A percentile compares a stretch with the other conserved stretches of the same genome.
Conservation (phyloP, 2,113 vertebrate genomes). For the Canis aureus region DNA sequence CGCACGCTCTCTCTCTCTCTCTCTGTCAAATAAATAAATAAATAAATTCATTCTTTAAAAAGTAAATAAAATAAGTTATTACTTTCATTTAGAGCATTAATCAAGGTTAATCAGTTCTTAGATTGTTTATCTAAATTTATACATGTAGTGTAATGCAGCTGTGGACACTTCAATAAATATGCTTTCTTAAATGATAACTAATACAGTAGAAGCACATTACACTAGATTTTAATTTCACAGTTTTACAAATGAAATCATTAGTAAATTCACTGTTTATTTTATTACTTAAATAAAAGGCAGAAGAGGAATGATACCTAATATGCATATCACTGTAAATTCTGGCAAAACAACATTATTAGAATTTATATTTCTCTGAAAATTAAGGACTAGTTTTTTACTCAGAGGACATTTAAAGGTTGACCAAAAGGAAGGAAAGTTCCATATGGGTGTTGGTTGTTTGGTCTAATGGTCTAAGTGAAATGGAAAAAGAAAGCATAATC, state of each 20-base stretch:
- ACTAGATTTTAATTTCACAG: conserved; percentile 41
- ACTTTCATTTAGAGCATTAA: background rate
- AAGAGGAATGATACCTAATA: conserved; percentile 48
- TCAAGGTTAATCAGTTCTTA: conserved; percentile 32
- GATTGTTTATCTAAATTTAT: conserved; percentile 17
- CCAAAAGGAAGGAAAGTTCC: background rate
- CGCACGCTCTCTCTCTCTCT: too few relatives aligned
- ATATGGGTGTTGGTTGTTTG: background rate
- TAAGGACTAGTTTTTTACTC: background rate
- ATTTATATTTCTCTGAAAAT: conserved; percentile 59
- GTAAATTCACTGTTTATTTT: conserved; percentile 25
- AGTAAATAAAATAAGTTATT: background rate
- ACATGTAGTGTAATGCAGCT: background rate
- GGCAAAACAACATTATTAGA: background rate
- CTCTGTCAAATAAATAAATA: too few relatives aligned
- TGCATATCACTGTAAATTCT: conserved; percentile 21
- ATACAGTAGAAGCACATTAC: background rate
- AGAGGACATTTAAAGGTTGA: background rate
- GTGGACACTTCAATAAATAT: background rate
- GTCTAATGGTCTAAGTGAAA: conserved; percentile 60
- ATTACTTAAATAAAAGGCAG: conserved; percentile 3
- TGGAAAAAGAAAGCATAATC: conserved; percentile 43
- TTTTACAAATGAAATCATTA: conserved; percentile 30
- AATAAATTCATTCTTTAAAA: too few relatives aligned
- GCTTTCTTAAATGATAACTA: conserved; percentile 27